A percentile compares a stretch with the other conserved stretches of the same genome.
Evolutionary conservation across 2,888 invertebrate species (phyloP).

Genomic region (Venustoraphidia nigricollis): DNA sequence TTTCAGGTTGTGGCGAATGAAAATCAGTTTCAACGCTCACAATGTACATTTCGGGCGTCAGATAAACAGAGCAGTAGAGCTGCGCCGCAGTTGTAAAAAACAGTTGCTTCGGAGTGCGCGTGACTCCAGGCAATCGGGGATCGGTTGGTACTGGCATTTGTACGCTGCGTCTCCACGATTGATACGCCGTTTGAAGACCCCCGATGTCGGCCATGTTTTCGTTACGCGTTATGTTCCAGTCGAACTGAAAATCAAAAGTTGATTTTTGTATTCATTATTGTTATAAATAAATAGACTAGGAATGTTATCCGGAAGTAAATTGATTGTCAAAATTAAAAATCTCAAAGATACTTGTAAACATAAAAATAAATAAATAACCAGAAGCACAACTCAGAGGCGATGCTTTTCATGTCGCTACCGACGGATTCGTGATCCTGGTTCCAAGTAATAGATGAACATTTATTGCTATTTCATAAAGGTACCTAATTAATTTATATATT

Average conservation of each 20-base stretch:
- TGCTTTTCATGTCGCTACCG: too few relatives aligned
- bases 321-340: too few relatives aligned
- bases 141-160: neutral
- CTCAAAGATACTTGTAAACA: too few relatives aligned
- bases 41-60: slow-evolving; percentile 32
- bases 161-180: slow-evolving; percentile 24
- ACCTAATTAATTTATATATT: too few relatives aligned
- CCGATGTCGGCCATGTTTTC: slow-evolving; percentile 36
- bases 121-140: slow-evolving; percentile 27
- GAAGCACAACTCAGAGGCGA: too few relatives aligned
- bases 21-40: slow-evolving; percentile 33
- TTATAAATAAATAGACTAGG: too few relatives aligned
- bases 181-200: slow-evolving; percentile 30
- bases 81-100: slow-evolving; percentile 34
- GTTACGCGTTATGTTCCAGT: slow-evolving; percentile 34
- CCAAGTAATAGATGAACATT: too few relatives aligned
- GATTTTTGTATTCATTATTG: neutral
- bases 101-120: slow-evolving; percentile 28
- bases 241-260: slow-evolving; percentile 23
- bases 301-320: too few relatives aligned
- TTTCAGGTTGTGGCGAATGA: slow-evolving; percentile 34
- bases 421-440: too few relatives aligned
- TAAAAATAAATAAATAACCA: too few relatives aligned
- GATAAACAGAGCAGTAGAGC: slow-evolving; percentile 31
- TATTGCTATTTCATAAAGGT: too few relatives aligned